phyloP scores from a whole-genome alignment of 1,140 invertebrate genomes.

The Penaeus japonicus region DNA sequence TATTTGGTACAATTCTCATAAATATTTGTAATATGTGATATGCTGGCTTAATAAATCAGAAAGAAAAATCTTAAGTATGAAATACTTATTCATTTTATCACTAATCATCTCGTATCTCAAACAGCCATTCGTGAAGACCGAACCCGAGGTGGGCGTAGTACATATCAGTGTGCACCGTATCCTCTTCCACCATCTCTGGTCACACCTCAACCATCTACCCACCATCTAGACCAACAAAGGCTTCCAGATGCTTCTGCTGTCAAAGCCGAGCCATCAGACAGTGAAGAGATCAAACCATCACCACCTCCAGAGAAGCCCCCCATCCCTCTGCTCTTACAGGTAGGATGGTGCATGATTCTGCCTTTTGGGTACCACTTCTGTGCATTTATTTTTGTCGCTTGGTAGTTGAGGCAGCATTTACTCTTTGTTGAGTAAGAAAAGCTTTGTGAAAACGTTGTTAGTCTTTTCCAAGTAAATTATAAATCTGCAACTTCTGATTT shows the following conservation, averaged over 20 bases:
- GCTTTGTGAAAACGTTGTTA: too few relatives aligned
- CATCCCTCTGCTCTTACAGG: constrained; percentile 70
- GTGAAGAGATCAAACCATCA: constrained; percentile 62
- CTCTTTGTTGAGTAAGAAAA: too few relatives aligned
- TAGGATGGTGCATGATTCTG: constrained; percentile 58
- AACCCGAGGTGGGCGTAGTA: constrained; percentile 92
- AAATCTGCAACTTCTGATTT: too few relatives aligned
- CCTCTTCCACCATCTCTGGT: constrained; percentile 73
- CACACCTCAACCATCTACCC: constrained; percentile 56
- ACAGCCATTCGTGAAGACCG: constrained; percentile 92
- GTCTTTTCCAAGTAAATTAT: too few relatives aligned
- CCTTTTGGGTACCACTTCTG: constrained; percentile 31
- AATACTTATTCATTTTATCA: too few relatives aligned
- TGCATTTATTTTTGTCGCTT: constrained; percentile 55
- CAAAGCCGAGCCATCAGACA: constrained; percentile 67
- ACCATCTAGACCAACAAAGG: constrained; percentile 47
- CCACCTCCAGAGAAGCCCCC: constrained; percentile 61
- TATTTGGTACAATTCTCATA: too few relatives aligned
- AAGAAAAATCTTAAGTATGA: too few relatives aligned
- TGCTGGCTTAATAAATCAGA: too few relatives aligned
- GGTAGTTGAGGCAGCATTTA: too few relatives aligned
- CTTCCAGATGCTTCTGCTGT: constrained; percentile 47
- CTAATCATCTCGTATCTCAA: constrained; percentile 42
- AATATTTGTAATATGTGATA: too few relatives aligned
- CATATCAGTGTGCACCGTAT: constrained; percentile 88